These are phyloP conservation scores for Glyptemys insculpta DNA, from an alignment of 2,797 vertebrate genomes.

Conservation along the genomic window DNA sequence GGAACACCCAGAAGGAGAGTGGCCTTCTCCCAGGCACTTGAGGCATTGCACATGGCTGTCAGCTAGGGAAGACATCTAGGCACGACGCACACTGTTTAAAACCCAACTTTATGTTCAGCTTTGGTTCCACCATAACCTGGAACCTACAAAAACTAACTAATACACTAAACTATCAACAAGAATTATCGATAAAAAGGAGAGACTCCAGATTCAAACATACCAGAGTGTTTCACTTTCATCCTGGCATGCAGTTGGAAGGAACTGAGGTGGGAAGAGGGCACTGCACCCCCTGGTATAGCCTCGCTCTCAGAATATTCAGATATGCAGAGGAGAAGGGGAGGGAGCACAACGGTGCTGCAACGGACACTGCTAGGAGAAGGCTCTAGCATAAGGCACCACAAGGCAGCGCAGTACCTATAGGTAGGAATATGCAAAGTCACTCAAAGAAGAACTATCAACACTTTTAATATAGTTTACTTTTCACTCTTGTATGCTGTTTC, in stretches of 20 bases:
- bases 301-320: not conserved
- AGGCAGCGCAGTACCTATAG: not conserved
- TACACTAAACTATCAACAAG: not conserved
- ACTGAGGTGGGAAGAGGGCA: not conserved
- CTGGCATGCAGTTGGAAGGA: not conserved
- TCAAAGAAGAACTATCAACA: accelerated
- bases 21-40: too few relatives aligned
- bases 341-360: not conserved
- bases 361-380: not conserved
- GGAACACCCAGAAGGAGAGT: too few relatives aligned
- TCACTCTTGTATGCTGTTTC: not conserved
- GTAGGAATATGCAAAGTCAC: not conserved
- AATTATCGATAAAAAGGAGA: not conserved
- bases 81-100: too few relatives aligned
- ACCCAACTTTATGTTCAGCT: too few relatives aligned
- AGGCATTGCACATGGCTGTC: too few relatives aligned
- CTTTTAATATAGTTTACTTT: not conserved
- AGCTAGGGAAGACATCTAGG: too few relatives aligned
- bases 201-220: not conserved
- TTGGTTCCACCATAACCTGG: too few relatives aligned
- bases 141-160: too few relatives aligned
- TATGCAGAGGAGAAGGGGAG: not conserved
- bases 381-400: not conserved
- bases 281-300: not conserved
- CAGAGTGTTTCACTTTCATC: not conserved